Evolutionary conservation across 1,140 invertebrate species (phyloP).

Genomic region (Pectinophora gossypiella): DNA sequence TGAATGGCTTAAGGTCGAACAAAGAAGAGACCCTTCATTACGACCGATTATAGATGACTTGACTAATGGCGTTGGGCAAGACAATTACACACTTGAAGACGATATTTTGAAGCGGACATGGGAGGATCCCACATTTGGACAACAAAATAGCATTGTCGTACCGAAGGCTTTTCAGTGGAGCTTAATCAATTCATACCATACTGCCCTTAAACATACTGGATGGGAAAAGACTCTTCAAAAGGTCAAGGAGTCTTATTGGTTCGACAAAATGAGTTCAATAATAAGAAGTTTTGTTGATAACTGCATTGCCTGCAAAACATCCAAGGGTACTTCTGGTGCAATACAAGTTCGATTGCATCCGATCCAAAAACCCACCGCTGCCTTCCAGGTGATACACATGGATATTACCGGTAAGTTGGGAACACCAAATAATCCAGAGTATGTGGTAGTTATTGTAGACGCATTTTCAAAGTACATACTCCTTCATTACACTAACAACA

Average conservation of each 20-base stretch:
- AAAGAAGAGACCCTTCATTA: slow-evolving; percentile 18
- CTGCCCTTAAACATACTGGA: slow-evolving; percentile 17
- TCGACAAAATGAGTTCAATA: neutral
- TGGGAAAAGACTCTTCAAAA: slow-evolving; percentile 16
- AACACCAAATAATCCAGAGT: neutral
- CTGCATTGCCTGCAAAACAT: slow-evolving; percentile 5
- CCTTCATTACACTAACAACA: neutral
- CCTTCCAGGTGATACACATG: slow-evolving; percentile 2
- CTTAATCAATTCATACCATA: slow-evolving; percentile 16
- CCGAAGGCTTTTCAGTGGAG: slow-evolving; percentile 13
- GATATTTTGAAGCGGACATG: too few species aligned
- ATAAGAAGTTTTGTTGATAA: slow-evolving; percentile 4
- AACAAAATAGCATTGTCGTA: too few species aligned
- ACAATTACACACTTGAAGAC: too few species aligned
- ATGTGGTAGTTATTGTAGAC: slow-evolving; percentile 4
- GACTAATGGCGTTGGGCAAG: slow-evolving; percentile 17
- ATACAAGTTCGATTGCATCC: slow-evolving; percentile 2
- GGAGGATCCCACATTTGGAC: neutral
- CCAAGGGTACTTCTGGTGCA: slow-evolving; percentile 1
- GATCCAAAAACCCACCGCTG: neutral
- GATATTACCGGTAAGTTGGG: slow-evolving; percentile 4
- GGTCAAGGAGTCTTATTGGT: slow-evolving; percentile 1
- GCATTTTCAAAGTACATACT: slow-evolving; percentile 2
- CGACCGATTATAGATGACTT: slow-evolving; percentile 32
- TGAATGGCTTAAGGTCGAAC: too few species aligned